phyloP scores from a whole-genome alignment of 2,113 vertebrate species.

The Nanorana parkeri region DNA sequence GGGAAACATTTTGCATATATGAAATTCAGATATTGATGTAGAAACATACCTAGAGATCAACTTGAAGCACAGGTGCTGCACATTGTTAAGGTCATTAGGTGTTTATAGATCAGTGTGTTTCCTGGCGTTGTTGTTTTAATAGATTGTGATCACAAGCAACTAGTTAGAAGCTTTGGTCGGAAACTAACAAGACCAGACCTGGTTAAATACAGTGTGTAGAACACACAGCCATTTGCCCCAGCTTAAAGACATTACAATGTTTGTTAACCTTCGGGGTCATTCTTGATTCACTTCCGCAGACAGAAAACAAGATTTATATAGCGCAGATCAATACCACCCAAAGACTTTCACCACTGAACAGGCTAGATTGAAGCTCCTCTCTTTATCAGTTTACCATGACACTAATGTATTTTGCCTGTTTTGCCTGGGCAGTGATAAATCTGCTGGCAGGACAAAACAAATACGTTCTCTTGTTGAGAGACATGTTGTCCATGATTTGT shows the following conservation, averaged over 20 bases:
- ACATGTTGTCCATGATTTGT: slow-evolving; percentile 95
- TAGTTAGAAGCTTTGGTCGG: slow-evolving; percentile 89
- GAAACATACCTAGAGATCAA: too few relatives aligned
- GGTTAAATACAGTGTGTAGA: slow-evolving; percentile 90
- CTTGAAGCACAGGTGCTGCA: too few relatives aligned
- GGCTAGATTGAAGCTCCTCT: slow-evolving; percentile 87
- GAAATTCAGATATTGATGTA: too few relatives aligned
- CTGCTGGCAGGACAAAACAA: slow-evolving; percentile 89
- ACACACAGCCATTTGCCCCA: slow-evolving; percentile 83
- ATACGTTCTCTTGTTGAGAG: slow-evolving; percentile 88
- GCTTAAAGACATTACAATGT: slow-evolving; percentile 95
- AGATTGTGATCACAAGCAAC: slow-evolving; percentile 91
- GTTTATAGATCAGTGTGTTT: too few relatives aligned
- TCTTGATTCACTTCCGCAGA: slow-evolving; percentile 94
- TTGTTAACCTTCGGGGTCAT: slow-evolving; percentile 97
- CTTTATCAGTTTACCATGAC: slow-evolving; percentile 97
- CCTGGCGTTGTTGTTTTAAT: too few relatives aligned
- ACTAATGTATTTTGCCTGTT: slow-evolving; percentile 97
- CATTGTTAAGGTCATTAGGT: too few relatives aligned
- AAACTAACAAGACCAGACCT: slow-evolving; percentile 90
- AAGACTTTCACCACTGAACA: slow-evolving; percentile 88
- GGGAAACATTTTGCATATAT: too few relatives aligned
- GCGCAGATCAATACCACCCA: slow-evolving; percentile 95
- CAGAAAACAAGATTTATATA: slow-evolving; percentile 99
- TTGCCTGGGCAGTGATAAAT: slow-evolving; percentile 97